Evolutionary conservation across 2,113 vertebrate species (phyloP).

Genomic region (Tiliqua scincoides): DNA sequence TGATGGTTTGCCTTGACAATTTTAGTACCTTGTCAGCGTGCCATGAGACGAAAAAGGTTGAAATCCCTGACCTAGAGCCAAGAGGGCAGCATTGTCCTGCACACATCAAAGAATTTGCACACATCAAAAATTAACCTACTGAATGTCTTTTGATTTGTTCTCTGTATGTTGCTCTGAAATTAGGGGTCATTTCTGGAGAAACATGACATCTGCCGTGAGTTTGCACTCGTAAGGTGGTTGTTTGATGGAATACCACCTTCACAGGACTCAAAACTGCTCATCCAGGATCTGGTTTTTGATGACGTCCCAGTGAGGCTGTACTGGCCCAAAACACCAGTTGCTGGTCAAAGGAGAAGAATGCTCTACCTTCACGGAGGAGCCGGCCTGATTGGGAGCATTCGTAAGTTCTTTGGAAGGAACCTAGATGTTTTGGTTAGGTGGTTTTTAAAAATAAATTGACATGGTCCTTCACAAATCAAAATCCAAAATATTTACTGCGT

Average conservation of each 20-base stretch:
- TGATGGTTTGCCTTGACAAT: too few relatives aligned
- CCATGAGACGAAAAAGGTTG: too few relatives aligned
- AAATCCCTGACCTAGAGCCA: too few relatives aligned
- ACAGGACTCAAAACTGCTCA: neutral
- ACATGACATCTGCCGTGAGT: neutral
- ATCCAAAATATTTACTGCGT: too few relatives aligned
- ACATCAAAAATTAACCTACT: too few relatives aligned
- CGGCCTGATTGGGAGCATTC: neutral
- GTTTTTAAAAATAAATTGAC: neutral
- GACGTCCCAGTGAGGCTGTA: neutral
- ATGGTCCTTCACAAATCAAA: neutral
- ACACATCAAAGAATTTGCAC: too few relatives aligned
- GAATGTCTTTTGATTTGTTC: too few relatives aligned
- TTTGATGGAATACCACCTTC: neutral
- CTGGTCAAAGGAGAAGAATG: neutral
- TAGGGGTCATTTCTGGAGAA: neutral
- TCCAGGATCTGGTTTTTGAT: neutral
- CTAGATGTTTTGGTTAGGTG: neutral
- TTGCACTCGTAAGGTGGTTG: neutral
- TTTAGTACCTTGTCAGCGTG: too few relatives aligned
- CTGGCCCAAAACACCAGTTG: neutral
- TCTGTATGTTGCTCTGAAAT: neutral
- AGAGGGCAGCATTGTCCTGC: too few relatives aligned
- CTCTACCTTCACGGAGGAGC: neutral
- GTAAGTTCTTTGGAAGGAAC: neutral